Base-by-base conservation (phyloP, 2,113 vertebrate species). In the Tylochromis polylepis region DNA sequence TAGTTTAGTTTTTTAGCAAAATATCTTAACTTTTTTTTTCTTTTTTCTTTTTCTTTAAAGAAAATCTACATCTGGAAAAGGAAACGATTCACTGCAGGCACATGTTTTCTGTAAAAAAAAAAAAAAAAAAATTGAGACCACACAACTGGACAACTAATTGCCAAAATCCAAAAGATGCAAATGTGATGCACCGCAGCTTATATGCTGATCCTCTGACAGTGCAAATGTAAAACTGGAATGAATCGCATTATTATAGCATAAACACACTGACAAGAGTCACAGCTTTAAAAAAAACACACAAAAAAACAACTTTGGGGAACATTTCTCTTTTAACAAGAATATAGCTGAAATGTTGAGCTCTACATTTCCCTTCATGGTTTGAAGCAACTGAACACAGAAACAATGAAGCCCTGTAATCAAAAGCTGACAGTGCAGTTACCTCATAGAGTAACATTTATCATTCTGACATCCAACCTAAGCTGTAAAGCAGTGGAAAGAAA, bases 361-460 rank as follows among this genome's bases (percentile, higher is more conserved):
- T 27, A 49, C 4, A 34, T 84, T 72, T 83, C 38, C 3, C 1
- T 58, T 27, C 56, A 8, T 79, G 75, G 78, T 84, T 56, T 77
- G 14, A 85, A 24, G 29, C 34, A 85, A 38, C 29, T 79, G 1
- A 90, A 87, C 86, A 91, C 53, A 46, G 18, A 89, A 5, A 79
- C 43, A 60, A 86, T 86, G 41, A 86, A 81, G 56, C 79, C 41
- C 65, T 59, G 14, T 89, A 89, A 91, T 93, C n/a, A 87, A 36
- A 87, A 82, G 12, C 84, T 80, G 82, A 57, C 78, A 78, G n/a
- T 16, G 72, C 5, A 57, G 53, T 91, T 87, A 84, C 81, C 57
- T 92, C 89, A 91, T 72, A 16, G 70, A 65, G 49, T 58, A 62
- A 88, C 75, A 79, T 91, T 89, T 84, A 79, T 93, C 83, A 88